Base-by-base conservation (phyloP, 64 coral and sea anemone species). In the Actinia equina region DNA sequence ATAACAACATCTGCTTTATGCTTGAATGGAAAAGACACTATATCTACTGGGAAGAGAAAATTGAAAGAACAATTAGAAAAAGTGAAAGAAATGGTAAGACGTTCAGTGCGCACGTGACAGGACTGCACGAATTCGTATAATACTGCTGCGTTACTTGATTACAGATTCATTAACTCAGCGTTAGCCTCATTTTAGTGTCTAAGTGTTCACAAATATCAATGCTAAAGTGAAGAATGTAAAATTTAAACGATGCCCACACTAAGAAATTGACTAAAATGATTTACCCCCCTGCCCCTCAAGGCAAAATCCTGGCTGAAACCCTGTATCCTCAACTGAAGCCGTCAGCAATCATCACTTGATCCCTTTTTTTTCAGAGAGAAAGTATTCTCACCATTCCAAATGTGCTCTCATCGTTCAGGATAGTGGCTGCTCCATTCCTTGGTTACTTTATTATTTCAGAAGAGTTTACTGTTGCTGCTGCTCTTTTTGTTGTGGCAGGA, bases 51-150 rank as follows among this genome's bases (percentile, higher is more conserved):
- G 11, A 81, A 7, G 56, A 91, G 46, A 26, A 87, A 86, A 90
- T 59, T 95, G 25, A 95, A 89, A 89, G 87, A 88, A 26, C 89
- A 84, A 61, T 82, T 95, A 59, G 94, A 87, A 45, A 89, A 97
- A 88, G 92, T 93, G 20, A 98, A 98, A 94, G 95, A 98, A 86
- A 91, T 98, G 70, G 95, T 98, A 88, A 88, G 88, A 78, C 45
- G 2, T 44, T 8, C 43, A 43, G 5, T 59, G 15, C 56, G 41
- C 63, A 52, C 51, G 17, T 43, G 86, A 58, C 22, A 49, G 4
- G 7, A 49, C 46, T 49, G 46, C 46, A 8, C 30, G 30, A 37
- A 37, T 37, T 37, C 1, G 30, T 37, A 37, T 37, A 37, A 37
- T 37, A 37, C 30, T 37, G 30, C 30, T 37, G 30, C 30, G 30